Percentiles rank a stretch among this genome's conserved stretches.
Conservation (phyloP, 2,113 vertebrate species). For the Zingel zingel region DNA sequence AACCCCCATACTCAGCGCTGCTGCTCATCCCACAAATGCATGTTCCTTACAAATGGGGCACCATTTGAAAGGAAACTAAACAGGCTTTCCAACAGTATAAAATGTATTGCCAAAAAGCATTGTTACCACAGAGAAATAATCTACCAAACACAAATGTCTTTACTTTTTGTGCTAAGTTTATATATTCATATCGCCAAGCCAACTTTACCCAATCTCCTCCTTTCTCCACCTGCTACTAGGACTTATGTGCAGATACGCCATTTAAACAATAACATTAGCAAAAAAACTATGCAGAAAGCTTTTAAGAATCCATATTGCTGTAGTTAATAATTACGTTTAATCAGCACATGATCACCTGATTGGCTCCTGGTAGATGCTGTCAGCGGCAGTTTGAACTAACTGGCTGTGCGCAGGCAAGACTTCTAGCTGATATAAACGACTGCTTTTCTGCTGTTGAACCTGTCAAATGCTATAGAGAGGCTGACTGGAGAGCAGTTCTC, state of each 20-base stretch:
- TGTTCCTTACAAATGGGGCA: too few relatives aligned
- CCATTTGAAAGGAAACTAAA: too few relatives aligned
- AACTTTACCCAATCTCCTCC: background rate
- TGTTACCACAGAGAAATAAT: too few relatives aligned
- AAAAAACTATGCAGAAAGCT: background rate
- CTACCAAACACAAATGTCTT: too few relatives aligned
- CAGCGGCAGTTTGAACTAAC: slow-evolving; percentile 43
- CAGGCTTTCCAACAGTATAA: too few relatives aligned
- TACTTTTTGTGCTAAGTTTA: too few relatives aligned
- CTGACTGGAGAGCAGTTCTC: slow-evolving; percentile 62
- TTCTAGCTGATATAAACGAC: slow-evolving; percentile 10
- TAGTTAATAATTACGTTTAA: background rate
- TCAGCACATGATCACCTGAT: background rate
- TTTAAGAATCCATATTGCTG: background rate
- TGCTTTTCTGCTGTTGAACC: slow-evolving; percentile 52
- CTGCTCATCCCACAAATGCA: too few relatives aligned
- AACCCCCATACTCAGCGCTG: too few relatives aligned
- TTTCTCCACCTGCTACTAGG: background rate
- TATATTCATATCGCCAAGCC: too few relatives aligned
- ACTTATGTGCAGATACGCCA: background rate
- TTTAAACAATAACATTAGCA: background rate
- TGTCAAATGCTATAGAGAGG: slow-evolving; percentile 64
- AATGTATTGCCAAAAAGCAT: too few relatives aligned
- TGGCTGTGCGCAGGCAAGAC: slow-evolving; percentile 18
- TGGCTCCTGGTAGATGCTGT: slow-evolving; percentile 34